Evolutionary conservation across 2,113 vertebrate species (phyloP).

Genomic region (Candoia aspera): DNA sequence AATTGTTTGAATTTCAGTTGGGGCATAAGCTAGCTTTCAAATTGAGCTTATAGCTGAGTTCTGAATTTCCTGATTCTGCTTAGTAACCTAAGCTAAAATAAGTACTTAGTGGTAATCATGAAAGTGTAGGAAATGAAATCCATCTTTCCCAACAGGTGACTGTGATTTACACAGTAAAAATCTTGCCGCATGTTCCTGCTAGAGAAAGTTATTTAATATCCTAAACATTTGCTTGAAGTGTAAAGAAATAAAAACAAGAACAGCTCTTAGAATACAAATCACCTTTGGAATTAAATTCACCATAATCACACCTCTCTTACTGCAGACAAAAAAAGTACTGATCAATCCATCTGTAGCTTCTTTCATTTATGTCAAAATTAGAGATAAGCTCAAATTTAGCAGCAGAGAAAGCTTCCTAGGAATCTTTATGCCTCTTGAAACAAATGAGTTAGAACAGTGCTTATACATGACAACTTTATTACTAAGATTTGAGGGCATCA

Average conservation of each 20-base stretch:
- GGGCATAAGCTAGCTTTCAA: background rate
- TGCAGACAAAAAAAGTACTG: background rate
- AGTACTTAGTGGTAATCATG: background rate
- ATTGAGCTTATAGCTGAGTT: background rate
- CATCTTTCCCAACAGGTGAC: background rate
- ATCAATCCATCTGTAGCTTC: background rate
- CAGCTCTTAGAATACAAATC: background rate
- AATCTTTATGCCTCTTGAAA: background rate
- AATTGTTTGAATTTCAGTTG: background rate
- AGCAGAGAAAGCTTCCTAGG: background rate
- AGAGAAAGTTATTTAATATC: background rate
- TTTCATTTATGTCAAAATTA: background rate
- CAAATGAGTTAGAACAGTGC: background rate
- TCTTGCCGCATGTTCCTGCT: background rate
- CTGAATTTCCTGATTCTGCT: background rate
- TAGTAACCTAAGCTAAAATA: background rate
- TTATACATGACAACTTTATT: background rate
- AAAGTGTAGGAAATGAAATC: background rate
- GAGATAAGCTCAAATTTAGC: background rate
- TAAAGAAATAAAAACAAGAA: background rate
- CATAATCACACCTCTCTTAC: background rate
- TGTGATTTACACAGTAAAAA: background rate
- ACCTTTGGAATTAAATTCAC: background rate
- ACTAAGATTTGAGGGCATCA: background rate
- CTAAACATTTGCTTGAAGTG: background rate